Conservation (phyloP, 2,888 invertebrate genomes). For the Dryomyza anilis region DNA sequence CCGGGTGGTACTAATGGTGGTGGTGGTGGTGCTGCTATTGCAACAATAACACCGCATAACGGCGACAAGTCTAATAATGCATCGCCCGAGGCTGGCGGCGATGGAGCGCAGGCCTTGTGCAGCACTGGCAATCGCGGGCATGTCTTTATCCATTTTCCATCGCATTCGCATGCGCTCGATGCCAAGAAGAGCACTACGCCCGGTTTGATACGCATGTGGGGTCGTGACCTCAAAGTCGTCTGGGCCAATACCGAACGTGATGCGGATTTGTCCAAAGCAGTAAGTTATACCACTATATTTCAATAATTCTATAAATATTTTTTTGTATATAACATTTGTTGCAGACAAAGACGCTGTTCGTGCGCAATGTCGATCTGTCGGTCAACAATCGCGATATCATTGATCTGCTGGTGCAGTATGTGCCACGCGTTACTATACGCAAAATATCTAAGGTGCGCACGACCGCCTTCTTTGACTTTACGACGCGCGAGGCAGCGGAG, state of each 20-base stretch:
- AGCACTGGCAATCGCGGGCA: constrained; percentile 40
- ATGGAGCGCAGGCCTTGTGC: too few relatives aligned
- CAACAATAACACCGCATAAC: background rate
- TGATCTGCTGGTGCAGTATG: constrained; percentile 38
- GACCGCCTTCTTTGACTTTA: constrained; percentile 49
- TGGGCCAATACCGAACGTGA: constrained; percentile 43
- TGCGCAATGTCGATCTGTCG: constrained; percentile 47
- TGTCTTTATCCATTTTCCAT: constrained; percentile 44
- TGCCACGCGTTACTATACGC: constrained; percentile 41
- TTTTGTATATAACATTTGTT: background rate
- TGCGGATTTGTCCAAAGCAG: constrained; percentile 38
- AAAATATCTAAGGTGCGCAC: constrained; percentile 48
- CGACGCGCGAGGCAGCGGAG: constrained; percentile 44
- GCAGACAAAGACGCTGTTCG: constrained; percentile 48
- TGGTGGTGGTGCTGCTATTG: too few relatives aligned
- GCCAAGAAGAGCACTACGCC: constrained; percentile 42
- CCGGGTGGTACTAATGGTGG: background rate
- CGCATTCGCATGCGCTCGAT: constrained; percentile 42
- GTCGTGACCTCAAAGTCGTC: constrained; percentile 41
- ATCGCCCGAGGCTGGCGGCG: background rate
- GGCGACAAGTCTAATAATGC: too few relatives aligned
- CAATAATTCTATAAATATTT: too few relatives aligned
- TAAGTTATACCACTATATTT: too few relatives aligned
- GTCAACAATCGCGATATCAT: constrained; percentile 45
- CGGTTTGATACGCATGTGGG: constrained; percentile 42